These are phyloP conservation scores for Alcedo quadribrachys DNA, from an alignment of 2,797 vertebrate species.

Conservation along the genomic window DNA sequence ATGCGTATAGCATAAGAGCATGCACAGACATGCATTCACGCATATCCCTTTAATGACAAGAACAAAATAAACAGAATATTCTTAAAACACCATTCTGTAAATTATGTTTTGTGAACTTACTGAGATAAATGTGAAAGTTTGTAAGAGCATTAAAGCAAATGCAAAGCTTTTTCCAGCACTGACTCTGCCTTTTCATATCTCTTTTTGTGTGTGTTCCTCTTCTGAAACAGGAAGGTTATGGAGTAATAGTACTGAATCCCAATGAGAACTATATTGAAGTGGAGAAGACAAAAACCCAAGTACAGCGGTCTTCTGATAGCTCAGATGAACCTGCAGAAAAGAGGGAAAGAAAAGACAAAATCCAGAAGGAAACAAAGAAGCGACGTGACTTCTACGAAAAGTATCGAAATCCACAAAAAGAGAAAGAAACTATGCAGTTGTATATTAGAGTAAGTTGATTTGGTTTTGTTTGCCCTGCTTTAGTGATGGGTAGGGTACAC, in stretches of 20 bases:
- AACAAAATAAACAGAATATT: not conserved
- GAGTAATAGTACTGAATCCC: conserved; percentile 96
- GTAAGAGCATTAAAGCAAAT: conserved; percentile 36
- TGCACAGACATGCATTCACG: not conserved
- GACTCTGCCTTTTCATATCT: conserved; percentile 33
- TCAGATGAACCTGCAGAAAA: conserved; percentile 96
- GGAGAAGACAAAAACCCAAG: conserved; percentile 85
- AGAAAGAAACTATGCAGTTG: conserved; percentile 90
- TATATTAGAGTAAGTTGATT: conserved; percentile 89
- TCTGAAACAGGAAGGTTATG: conserved; percentile 89
- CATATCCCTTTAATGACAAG: not conserved
- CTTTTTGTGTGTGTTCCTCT: conserved; percentile 33
- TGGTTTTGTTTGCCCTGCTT: conserved; percentile 24
- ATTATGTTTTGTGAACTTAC: not conserved
- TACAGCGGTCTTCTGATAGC: conserved; percentile 82
- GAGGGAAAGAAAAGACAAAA: conserved; percentile 90
- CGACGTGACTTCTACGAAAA: conserved; percentile 95
- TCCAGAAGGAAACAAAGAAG: conserved; percentile 90
- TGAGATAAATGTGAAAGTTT: conserved; percentile 31
- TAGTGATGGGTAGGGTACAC: not conserved
- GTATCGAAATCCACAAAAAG: conserved; percentile 96
- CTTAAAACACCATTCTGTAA: conserved; percentile 9
- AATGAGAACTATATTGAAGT: conserved; percentile 98
- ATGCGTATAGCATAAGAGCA: not conserved
- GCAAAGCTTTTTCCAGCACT: conserved; percentile 40